Conservation (phyloP, 2,888 invertebrate genomes). For the Ormyrus labotus region DNA sequence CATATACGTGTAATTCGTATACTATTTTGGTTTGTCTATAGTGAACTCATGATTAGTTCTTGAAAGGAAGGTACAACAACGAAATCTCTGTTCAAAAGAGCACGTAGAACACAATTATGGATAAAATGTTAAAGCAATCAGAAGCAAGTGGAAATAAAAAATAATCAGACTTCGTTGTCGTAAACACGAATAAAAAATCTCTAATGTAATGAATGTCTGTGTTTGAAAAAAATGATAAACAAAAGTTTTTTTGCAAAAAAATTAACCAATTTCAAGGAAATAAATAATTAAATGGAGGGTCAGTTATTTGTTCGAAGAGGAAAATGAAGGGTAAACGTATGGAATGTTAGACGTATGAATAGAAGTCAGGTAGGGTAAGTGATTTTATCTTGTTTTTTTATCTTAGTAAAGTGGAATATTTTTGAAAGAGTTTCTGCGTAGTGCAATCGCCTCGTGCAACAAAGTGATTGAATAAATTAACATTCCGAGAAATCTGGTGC, state of each 20-base stretch:
- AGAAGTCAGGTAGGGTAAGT: constrained; percentile 52
- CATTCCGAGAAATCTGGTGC: constrained; percentile 41
- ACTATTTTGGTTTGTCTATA: constrained; percentile 39
- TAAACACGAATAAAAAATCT: constrained; percentile 33
- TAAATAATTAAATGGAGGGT: constrained; percentile 41
- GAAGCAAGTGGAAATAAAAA: background rate
- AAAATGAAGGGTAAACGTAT: constrained; percentile 22
- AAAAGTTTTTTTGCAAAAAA: constrained; percentile 48
- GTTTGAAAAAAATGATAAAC: constrained; percentile 53
- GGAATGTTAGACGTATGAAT: constrained; percentile 24
- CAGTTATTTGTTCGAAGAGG: constrained; percentile 15
- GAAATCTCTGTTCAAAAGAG: constrained; percentile 34
- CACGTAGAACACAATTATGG: background rate
- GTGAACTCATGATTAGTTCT: constrained; percentile 30
- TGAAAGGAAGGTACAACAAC: constrained; percentile 32
- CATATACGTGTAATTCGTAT: constrained; percentile 52
- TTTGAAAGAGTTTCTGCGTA: constrained; percentile 61
- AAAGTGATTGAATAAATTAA: constrained; percentile 56
- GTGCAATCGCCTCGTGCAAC: constrained; percentile 72
- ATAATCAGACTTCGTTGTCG: constrained; percentile 42
- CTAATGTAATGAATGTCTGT: constrained; percentile 57
- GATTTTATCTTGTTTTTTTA: constrained; percentile 56
- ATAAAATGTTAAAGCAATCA: too few relatives aligned
- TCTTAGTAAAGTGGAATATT: constrained; percentile 57
- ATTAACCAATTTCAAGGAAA: constrained; percentile 39